Base-by-base conservation (phyloP, 2,888 invertebrate genomes). In the Shargacucullia verbasci region DNA sequence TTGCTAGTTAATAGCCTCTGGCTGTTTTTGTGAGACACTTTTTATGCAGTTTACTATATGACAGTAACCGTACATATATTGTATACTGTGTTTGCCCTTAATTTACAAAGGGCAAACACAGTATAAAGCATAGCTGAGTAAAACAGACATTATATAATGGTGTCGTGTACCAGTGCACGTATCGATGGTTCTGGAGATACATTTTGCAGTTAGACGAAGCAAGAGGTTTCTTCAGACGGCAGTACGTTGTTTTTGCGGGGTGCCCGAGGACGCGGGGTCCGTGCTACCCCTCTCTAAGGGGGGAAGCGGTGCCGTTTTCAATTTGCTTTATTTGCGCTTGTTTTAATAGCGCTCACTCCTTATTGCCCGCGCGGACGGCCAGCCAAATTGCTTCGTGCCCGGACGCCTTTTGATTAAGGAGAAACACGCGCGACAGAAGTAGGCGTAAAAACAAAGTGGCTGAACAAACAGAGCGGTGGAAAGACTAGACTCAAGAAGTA, bases 311-410 rank as follows among this genome's bases (percentile, higher is more conserved):
- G 84, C 87, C 90, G 86, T 91, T 92, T 93, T 93, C 92, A 93
- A 93, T 93, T 92, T 92, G 90, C 89, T 92, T 91, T 93, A 92
- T 93, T 93, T 93, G 91, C 88, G 87, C 90, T 90, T 92, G 93
- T 92, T 93, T 94, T 92, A 93, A 93, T 93, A 92, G 93, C 89
- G 88, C 86, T 87, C 88, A 86, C 86, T 91, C 86, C 90, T 92
- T 92, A 92, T 93, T 92, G 91, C 88, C 84, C 82, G 85, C 84
- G 83, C 85, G 86, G 87, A 84, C 84, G 87, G 86, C 83, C 87
- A 86, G 81, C 90, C 91, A 91, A 92, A 93, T 92, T 93, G 91
- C 89, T 92, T 91, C 92, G 92, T 92, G 92, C 91, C 83, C 85
- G 88, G 85, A 83, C 90, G 91, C 88, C 89, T 89, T 91, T 90